Evolutionary conservation across 2,113 vertebrate genomes (phyloP).

Genomic region (Myrmecobius fasciatus): DNA sequence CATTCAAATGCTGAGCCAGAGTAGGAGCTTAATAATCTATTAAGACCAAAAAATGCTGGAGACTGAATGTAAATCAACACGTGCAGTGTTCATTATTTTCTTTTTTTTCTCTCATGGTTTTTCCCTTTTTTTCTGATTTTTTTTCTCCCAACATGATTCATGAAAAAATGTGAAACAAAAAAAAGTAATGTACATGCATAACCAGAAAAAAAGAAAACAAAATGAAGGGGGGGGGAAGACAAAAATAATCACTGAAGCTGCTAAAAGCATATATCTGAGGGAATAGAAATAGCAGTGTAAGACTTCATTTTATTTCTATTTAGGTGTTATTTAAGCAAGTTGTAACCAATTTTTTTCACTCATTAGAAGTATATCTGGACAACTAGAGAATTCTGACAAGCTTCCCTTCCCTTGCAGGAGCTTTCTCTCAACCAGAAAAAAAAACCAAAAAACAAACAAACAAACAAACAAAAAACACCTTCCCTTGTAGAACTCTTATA

Average conservation of each 20-base stretch:
- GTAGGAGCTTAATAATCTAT: conserved; percentile 36
- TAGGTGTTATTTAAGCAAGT: conserved; percentile 49
- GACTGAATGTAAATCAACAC: too few species aligned
- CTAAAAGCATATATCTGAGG: conserved; percentile 7
- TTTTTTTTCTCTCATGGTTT: too few species aligned
- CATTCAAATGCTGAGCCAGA: conserved; percentile 31
- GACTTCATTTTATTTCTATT: conserved; percentile 16
- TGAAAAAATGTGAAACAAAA: too few species aligned
- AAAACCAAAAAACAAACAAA: too few species aligned
- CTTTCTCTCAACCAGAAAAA: not conserved
- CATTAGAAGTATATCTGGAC: conserved; percentile 26
- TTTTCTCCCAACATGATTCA: too few species aligned
- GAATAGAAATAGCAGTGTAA: conserved; percentile 36
- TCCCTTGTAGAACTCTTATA: not conserved
- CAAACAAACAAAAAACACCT: not conserved
- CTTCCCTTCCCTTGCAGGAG: not conserved
- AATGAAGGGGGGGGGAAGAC: too few species aligned
- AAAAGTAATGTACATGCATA: too few species aligned
- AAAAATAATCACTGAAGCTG: conserved; percentile 12
- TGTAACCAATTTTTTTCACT: conserved; percentile 52
- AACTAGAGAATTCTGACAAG: not conserved
- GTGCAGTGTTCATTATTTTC: too few species aligned
- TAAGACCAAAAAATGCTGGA: conserved; percentile 21
- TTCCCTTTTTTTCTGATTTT: too few species aligned
- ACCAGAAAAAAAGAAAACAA: too few species aligned